These are phyloP conservation scores for Amphiprion percula DNA, from an alignment of 2,113 vertebrate genomes.

Conservation along the genomic window DNA sequence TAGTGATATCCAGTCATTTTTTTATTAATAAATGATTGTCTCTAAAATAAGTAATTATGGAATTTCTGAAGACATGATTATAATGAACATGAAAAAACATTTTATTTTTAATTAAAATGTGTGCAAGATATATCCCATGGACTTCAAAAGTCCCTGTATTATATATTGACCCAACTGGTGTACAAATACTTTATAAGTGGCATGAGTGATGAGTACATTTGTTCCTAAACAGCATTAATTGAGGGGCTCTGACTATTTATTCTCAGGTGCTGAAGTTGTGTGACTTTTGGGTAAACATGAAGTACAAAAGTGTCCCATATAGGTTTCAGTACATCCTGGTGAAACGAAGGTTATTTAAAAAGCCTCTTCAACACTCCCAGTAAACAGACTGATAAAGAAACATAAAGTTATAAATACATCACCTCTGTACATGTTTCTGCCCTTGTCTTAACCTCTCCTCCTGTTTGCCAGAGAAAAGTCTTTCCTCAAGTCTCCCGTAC, in stretches of 20 bases:
- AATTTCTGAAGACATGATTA: too few species aligned
- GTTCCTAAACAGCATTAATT: background rate
- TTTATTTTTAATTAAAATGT: too few species aligned
- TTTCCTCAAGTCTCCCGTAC: background rate
- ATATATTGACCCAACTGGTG: too few species aligned
- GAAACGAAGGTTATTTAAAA: background rate
- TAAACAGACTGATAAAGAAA: background rate
- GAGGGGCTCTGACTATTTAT: background rate
- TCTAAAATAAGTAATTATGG: too few species aligned
- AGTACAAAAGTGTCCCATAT: background rate
- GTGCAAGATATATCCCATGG: too few species aligned
- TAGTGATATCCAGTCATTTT: too few species aligned
- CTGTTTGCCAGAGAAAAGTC: conserved; percentile 25
- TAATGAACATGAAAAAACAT: too few species aligned
- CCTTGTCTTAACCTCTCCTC: conserved; percentile 41
- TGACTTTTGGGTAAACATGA: background rate
- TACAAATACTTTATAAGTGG: too few species aligned
- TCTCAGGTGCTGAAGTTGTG: background rate
- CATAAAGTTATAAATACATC: conserved; percentile 37
- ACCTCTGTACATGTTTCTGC: conserved; percentile 25
- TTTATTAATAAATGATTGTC: too few species aligned
- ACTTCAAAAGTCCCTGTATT: too few species aligned
- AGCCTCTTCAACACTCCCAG: background rate
- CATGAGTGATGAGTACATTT: too few species aligned
- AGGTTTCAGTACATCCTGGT: background rate